Base-by-base conservation (phyloP, 2,113 vertebrate genomes). In the Corythornis madagascariensis region DNA sequence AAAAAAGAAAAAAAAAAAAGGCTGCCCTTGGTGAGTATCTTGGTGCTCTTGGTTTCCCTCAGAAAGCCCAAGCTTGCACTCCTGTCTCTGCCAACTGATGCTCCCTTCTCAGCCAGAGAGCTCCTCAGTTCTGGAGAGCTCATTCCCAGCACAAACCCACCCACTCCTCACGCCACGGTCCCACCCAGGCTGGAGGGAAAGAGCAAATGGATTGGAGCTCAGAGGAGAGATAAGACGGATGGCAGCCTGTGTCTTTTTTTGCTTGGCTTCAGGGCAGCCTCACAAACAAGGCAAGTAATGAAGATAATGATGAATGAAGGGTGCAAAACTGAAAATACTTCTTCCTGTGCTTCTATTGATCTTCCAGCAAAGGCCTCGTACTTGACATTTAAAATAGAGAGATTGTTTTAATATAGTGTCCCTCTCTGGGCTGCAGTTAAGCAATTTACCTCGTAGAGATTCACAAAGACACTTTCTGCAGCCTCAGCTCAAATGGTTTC, bases 261-360 rank as follows among this genome's bases (percentile, higher is more conserved):
- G 38, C 38, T 35, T 13, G n/a, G 57, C 85, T 81, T 81, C 38
- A 14, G 85, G 69, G 75, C 61, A 84, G 67, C 52, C 57, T 60
- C 18, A 2, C 38, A 31, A 89, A 77, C 6, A 6, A 86, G 70
- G 78, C 61, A 60, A 93, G 77, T 70, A 76, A 73, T 60, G 82
- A 90, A 95, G 94, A 64, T 95, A 82, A 95, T 81, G 91, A 97
- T 70, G 91, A 97, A 96, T 91, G 92, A 96, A 95, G 64, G 88
- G 86, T 70, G 88, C 61, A 65, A 77, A 88, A 64, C 71, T 86
- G 93, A 93, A 97, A 97, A 96, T 74, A 64, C 75, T 72, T 91
- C 92, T 87, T 88, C 88, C 64, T 35, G 75, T 74, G 78, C 53
- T 82, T 70, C 81, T 93, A 67, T 88, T 76, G 96, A 97, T 97